Base-by-base conservation (phyloP, 2,797 vertebrate genomes). In the Cheirogaleus major region DNA sequence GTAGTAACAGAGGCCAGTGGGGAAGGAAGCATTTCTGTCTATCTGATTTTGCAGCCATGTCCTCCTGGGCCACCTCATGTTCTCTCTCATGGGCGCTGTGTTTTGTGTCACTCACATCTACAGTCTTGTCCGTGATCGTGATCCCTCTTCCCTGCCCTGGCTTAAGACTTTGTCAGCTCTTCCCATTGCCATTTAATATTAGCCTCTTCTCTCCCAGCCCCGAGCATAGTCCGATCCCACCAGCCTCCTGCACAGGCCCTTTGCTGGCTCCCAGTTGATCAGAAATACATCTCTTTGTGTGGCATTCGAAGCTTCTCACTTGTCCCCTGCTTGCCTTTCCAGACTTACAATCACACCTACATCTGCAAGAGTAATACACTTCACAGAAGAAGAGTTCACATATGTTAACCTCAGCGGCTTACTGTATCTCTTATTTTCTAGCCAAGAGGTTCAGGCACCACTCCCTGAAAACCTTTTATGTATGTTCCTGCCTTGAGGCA, bases 291-390 rank as follows among this genome's bases (percentile, higher is more conserved):
- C 27, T 84, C 23, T 38, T 17, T 15, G 17, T 14, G 15, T 45
- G 18, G 27, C 20, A 7, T 43, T 72, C 15, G 9, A 76, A 83
- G 22, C 65, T 45, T 41, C 69, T 93, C 73, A 22, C 5, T 18
- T 52, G 76, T 5, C 43, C 30, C 1, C 55, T 7, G 2, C 25
- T 72, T 55, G 18, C 27, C 59, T 92, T 94, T 48, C 50, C 10
- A n/a, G 20, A 27, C 52, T 92, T 88, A 83, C 92, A 96, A 67
- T 32, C 35, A 86, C 27, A 52, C 7, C 61, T 52, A 32, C 32
- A 17, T 65, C 78, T 80, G 59, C 55, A 73, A 76, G 45, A 91
- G 30, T 1, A 69, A 72, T 41, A 57, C 6, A 7, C 63, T 91
- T 63, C n/a, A 15, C 18, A 32, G 63, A 48, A 73, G 81, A 70